These are phyloP conservation scores for Scolanthus callimorphus DNA, from an alignment of 92 coral and sea anemone species.

Conservation along the genomic window DNA sequence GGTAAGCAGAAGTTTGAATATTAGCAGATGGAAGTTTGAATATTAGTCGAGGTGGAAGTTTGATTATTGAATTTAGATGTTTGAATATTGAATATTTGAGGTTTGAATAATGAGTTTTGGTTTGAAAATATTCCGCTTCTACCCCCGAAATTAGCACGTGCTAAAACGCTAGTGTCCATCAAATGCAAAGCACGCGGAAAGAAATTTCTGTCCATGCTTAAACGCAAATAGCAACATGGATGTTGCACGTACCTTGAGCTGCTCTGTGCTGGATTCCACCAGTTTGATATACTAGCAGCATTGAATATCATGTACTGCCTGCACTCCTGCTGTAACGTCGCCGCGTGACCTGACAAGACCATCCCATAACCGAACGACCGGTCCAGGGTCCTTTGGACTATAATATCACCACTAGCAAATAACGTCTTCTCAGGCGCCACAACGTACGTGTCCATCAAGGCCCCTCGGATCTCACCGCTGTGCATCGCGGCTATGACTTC, in stretches of 20 bases:
- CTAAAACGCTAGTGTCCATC: too few relatives aligned
- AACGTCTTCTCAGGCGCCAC: conserved; percentile 9
- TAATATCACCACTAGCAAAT: neutral
- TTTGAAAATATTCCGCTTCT: too few relatives aligned
- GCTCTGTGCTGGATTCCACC: conserved; percentile 1
- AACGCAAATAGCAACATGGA: too few relatives aligned
- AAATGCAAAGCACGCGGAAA: too few relatives aligned
- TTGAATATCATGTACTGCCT: conserved; percentile 14
- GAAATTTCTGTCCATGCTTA: too few relatives aligned
- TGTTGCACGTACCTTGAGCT: conserved; percentile 1
- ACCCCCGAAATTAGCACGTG: too few relatives aligned
- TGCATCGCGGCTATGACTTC: conserved; percentile 16
- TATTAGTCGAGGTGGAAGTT: too few relatives aligned
- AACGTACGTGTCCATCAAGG: conserved; percentile 32
- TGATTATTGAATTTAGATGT: too few relatives aligned
- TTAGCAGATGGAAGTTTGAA: too few relatives aligned
- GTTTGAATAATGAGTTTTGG: too few relatives aligned
- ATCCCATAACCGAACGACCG: conserved; percentile 33
- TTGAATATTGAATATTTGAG: too few relatives aligned
- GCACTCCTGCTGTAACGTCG: conserved; percentile 3
- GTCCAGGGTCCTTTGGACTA: conserved; percentile 10
- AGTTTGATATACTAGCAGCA: conserved; percentile 10
- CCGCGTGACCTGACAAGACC: conserved; percentile 21
- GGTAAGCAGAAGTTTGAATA: too few relatives aligned
- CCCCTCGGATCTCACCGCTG: conserved; percentile 22